These are phyloP conservation scores for Axis porcinus DNA, from an alignment of 2,113 vertebrate genomes.

Conservation along the genomic window DNA sequence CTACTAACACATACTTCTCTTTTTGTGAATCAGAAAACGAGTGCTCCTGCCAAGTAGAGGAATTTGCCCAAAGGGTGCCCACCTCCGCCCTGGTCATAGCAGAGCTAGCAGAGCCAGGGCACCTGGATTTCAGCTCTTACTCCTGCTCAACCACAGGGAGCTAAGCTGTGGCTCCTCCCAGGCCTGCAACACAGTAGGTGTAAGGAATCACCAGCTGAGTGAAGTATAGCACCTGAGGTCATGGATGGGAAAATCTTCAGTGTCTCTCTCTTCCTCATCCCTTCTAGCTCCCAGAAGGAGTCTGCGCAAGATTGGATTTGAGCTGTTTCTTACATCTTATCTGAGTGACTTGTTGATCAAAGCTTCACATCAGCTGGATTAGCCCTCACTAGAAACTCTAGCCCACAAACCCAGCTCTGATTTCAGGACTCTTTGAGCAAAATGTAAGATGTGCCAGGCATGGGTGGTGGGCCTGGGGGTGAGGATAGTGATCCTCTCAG, in stretches of 20 bases:
- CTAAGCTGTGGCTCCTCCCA: not conserved
- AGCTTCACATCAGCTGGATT: not conserved
- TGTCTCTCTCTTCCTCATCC: not conserved
- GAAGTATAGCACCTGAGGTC: not conserved
- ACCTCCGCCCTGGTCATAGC: not conserved
- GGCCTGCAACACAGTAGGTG: not conserved
- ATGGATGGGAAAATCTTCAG: not conserved
- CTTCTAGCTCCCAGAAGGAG: constrained; percentile 30
- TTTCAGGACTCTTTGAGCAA: constrained; percentile 42
- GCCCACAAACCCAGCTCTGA: constrained; percentile 40
- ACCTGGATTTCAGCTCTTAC: not conserved
- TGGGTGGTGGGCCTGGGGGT: not conserved
- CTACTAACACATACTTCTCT: not conserved
- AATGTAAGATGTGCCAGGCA: not conserved
- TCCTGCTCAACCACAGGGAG: not conserved
- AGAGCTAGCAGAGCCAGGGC: not conserved
- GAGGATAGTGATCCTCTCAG: not conserved
- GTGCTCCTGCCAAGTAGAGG: not conserved
- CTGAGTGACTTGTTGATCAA: constrained; percentile 46
- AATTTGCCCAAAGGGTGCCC: not conserved
- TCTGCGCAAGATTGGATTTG: constrained; percentile 37
- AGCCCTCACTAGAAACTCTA: not conserved
- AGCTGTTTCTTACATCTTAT: constrained; percentile 4
- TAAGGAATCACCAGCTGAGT: not conserved
- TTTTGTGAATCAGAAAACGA: not conserved